Evolutionary conservation across 1,140 invertebrate genomes (phyloP).

Genomic region (Pomacea maculata): DNA sequence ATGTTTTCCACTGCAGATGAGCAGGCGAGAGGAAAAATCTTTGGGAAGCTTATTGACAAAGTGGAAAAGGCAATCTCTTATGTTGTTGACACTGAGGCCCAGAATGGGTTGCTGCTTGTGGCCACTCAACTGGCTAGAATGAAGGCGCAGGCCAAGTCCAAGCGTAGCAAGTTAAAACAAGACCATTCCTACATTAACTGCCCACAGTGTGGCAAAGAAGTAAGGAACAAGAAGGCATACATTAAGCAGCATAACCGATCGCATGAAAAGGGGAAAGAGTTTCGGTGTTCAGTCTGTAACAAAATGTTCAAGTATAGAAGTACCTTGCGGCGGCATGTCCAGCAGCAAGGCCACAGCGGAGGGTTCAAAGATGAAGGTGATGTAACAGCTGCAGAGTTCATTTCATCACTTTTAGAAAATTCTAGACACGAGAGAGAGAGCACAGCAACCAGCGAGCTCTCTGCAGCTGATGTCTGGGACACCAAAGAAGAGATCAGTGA

Average conservation of each 20-base stretch:
- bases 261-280: conserved; percentile 13
- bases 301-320: conserved; percentile 17
- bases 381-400: no score
- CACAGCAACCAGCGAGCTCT: no score
- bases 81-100: not conserved
- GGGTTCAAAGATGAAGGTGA: not conserved
- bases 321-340: conserved; percentile 12
- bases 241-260: conserved; percentile 21
- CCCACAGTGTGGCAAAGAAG: conserved; percentile 15
- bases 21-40: not conserved
- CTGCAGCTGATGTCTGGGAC: no score
- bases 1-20: not conserved
- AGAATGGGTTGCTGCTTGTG: conserved; percentile 13
- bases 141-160: not conserved
- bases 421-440: no score
- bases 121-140: conserved; percentile 16
- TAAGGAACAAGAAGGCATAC: conserved; percentile 15
- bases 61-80: conserved; percentile 6
- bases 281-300: conserved; percentile 9
- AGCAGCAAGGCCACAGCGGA: conserved; percentile 8
- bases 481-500: no score
- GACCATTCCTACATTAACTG: conserved; percentile 13
- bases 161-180: conserved; percentile 8
- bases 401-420: no score
- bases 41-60: conserved; percentile 15